These are phyloP conservation scores for Brenthis hecate DNA, from an alignment of 2,888 invertebrate species.

Conservation along the genomic window DNA sequence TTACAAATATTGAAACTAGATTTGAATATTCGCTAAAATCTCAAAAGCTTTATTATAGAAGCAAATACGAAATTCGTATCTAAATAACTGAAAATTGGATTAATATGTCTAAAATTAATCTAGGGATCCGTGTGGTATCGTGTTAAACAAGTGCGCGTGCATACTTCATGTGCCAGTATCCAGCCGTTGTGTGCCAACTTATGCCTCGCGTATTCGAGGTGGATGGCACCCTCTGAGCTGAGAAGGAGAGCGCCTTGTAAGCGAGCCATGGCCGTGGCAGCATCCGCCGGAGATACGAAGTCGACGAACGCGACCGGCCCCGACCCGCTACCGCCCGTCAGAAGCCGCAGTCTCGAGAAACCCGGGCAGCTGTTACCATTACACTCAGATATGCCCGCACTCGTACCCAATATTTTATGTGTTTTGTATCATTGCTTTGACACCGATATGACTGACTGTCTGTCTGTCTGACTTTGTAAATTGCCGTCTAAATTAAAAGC, in stretches of 20 bases:
- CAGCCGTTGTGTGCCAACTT: slow-evolving; percentile 93
- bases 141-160: slow-evolving; percentile 64
- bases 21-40: slow-evolving; percentile 23
- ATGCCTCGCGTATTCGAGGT: slow-evolving; percentile 99
- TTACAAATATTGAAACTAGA: slow-evolving; percentile 11
- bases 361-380: slow-evolving; percentile 96
- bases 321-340: slow-evolving; percentile 87
- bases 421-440: slow-evolving; percentile 29
- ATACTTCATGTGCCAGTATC: slow-evolving; percentile 82
- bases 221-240: slow-evolving; percentile 98
- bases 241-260: slow-evolving; percentile 98
- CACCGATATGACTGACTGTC: neutral
- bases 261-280: slow-evolving; percentile 94
- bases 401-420: slow-evolving; percentile 55
- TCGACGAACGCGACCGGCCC: slow-evolving; percentile 98
- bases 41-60: slow-evolving; percentile 1
- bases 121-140: slow-evolving; percentile 40
- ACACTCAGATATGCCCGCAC: slow-evolving; percentile 69
- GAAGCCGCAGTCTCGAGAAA: slow-evolving; percentile 98
- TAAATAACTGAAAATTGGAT: slow-evolving; percentile 1
- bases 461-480: slow-evolving; percentile 5
- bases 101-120: neutral
- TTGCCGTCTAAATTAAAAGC: slow-evolving; percentile 19
- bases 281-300: slow-evolving; percentile 95
- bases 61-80: slow-evolving; percentile 8